phyloP scores from a whole-genome alignment of 1,140 invertebrate genomes.

The Drosophila varians region DNA sequence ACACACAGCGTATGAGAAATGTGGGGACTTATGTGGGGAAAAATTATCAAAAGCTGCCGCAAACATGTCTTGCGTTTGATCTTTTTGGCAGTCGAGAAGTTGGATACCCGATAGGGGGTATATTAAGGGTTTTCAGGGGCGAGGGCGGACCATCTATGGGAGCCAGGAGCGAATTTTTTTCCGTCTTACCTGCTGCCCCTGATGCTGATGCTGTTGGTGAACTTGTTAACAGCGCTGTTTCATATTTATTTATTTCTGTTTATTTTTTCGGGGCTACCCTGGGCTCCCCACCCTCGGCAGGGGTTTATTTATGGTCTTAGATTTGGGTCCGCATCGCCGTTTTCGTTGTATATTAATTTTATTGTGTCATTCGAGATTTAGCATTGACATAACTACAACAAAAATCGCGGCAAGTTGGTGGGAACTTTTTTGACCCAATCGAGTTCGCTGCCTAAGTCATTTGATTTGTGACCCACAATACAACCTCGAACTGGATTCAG shows the following conservation, averaged over 20 bases:
- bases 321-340: conserved; percentile 60
- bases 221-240: conserved; percentile 76
- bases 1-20: conserved; percentile 71
- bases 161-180: conserved; percentile 20
- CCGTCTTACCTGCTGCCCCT: conserved; percentile 57
- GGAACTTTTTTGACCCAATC: conserved; percentile 55
- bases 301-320: conserved; percentile 73
- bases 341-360: conserved; percentile 74
- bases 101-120: conserved; percentile 12
- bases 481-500: conserved; percentile 37
- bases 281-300: conserved; percentile 44
- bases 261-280: conserved; percentile 45
- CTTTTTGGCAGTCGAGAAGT: conserved; percentile 47
- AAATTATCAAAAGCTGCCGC: conserved; percentile 80
- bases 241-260: conserved; percentile 45
- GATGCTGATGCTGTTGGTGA: conserved; percentile 68
- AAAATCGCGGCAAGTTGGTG: conserved; percentile 42
- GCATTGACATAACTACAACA: conserved; percentile 64
- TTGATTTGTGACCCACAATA: conserved; percentile 61
- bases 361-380: conserved; percentile 67
- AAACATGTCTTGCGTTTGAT: conserved; percentile 76
- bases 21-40: conserved; percentile 62
- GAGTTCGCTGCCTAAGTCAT: conserved; percentile 77
- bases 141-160: conserved; percentile 24
- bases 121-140: conserved; percentile 10